Base-by-base conservation (phyloP, 2,113 vertebrate species). In the Myotis yumanensis region DNA sequence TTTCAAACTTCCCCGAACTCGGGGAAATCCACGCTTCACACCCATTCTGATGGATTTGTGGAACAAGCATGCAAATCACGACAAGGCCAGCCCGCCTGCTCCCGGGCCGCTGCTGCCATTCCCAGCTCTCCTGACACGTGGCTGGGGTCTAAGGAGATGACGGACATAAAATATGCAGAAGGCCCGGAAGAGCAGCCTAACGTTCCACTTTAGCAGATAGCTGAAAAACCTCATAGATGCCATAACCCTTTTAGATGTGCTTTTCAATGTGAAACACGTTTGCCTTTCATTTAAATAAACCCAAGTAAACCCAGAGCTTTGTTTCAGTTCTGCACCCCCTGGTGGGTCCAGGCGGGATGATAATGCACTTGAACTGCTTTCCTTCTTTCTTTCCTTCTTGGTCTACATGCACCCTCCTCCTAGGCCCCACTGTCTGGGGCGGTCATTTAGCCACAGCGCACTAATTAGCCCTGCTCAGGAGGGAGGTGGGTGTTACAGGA, bases 401-500 rank as follows among this genome's bases (percentile, higher is more conserved):
- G 23, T 37, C 40, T 81, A n/a, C 32, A 11, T 8, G 35, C 69
- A 7, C 57, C 91, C 62, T 23, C 79, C 96, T 89, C 35, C 11
- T 18, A 14, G 0, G 62, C 62, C 54, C 48, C 93, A 64, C 81
- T 30, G 52, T n/a, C 71, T 35, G 17, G 7, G 76, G 90, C 15
- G 6, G 30, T 30, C 1, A 35, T 48, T 81, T 68, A 35, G 81
- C 62, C 95, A 48, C 0, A 2, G 62, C 71, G 89, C 62, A n/a
- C 92, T 96, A 95, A 96, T 97, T 95, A 97, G 80, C 87, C 46
- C 30, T 71, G 30, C 89, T 97, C 84, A 82, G 14, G 72, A 89
- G n/a, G 91, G 59, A 77, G 20, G 5, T 2, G 90, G 71, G 28
- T 16, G 46, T 73, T 52, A 85, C 86, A 62, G 64, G 20, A 62